Percentiles rank a stretch among this genome's conserved stretches.
Conservation (phyloP, 2,888 invertebrate species). For the Psococerastis gibbosa region DNA sequence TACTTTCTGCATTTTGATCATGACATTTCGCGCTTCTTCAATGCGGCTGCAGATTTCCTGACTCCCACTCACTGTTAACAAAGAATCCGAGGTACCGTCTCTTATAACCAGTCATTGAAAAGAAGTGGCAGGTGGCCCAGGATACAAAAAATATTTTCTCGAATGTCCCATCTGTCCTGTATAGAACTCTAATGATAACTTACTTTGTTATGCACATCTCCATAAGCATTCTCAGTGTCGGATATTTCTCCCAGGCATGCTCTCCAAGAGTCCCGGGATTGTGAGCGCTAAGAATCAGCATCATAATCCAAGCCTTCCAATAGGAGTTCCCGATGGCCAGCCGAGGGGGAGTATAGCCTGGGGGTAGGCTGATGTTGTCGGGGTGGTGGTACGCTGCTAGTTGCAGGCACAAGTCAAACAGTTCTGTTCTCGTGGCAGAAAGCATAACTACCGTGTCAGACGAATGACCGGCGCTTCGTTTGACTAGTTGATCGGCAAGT, state of each 20-base stretch:
- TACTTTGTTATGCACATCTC: slow-evolving; percentile 93
- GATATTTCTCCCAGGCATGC: slow-evolving; percentile 75
- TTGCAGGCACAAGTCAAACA: too few relatives aligned
- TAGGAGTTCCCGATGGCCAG: slow-evolving; percentile 81
- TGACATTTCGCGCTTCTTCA: too few relatives aligned
- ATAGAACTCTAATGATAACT: too few relatives aligned
- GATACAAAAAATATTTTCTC: too few relatives aligned
- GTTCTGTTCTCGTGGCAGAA: slow-evolving; percentile 54
- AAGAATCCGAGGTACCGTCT: too few relatives aligned
- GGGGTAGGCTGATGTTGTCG: slow-evolving; percentile 74
- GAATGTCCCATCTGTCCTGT: too few relatives aligned
- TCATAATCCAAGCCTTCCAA: slow-evolving; percentile 86
- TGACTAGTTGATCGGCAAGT: slow-evolving; percentile 64
- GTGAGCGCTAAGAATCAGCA: slow-evolving; percentile 77
- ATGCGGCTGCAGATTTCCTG: too few relatives aligned
- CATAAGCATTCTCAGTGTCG: slow-evolving; percentile 75
- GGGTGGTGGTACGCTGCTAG: slow-evolving; percentile 83
- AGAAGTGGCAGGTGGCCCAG: too few relatives aligned
- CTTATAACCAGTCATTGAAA: too few relatives aligned
- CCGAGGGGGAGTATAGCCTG: slow-evolving; percentile 59
- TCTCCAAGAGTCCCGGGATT: slow-evolving; percentile 78
- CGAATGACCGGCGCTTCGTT: slow-evolving; percentile 62
- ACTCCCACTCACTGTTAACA: too few relatives aligned
- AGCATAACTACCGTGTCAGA: slow-evolving; percentile 31
- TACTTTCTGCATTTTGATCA: too few relatives aligned